phyloP scores from a whole-genome alignment of 2,113 vertebrate genomes.

The Ibidorhyncha struthersii region DNA sequence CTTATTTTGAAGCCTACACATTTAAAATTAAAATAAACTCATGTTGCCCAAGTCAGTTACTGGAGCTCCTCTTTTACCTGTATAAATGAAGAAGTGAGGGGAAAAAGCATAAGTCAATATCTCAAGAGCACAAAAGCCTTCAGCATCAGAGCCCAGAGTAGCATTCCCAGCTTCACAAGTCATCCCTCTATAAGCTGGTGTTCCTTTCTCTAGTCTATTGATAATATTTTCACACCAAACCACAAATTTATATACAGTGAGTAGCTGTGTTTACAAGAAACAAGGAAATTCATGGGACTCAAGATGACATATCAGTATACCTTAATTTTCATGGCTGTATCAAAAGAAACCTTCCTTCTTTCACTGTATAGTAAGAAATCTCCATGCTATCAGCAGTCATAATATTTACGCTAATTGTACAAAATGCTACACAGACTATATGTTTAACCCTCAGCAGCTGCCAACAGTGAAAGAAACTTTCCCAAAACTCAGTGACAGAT shows the following conservation, averaged over 20 bases:
- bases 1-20: not conserved
- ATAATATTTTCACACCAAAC: not conserved
- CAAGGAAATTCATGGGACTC: slow-evolving; percentile 1
- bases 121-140: not conserved
- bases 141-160: not conserved
- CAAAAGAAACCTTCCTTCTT: not conserved
- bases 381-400: not conserved
- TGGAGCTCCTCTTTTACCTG: not conserved
- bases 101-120: not conserved
- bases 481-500: not conserved
- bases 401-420: not conserved
- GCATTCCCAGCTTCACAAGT: not conserved
- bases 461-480: not conserved
- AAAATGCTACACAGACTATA: not conserved
- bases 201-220: not conserved
- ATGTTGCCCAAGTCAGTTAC: not conserved
- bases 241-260: slow-evolving; percentile 14
- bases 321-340: slow-evolving; percentile 50
- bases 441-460: not conserved
- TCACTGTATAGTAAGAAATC: not conserved
- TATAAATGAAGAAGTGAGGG: not conserved
- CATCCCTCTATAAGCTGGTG: not conserved
- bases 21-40: not conserved
- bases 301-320: not conserved
- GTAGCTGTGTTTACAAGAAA: slow-evolving; percentile 39